Base-by-base conservation (phyloP, 2,888 invertebrate species). In the Ptychoptera contaminata region DNA sequence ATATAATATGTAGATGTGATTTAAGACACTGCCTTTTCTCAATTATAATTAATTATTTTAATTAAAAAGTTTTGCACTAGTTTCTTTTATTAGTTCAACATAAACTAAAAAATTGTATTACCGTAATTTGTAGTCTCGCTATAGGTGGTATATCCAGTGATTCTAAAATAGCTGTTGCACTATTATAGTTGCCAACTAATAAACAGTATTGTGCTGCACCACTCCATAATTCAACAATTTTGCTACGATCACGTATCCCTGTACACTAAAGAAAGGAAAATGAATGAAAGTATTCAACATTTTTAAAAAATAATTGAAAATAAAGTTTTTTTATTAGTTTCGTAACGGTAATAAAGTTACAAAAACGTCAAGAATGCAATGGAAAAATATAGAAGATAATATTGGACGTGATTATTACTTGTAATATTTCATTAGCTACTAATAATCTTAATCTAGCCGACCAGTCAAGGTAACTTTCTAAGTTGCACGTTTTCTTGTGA, bases 381-480 rank as follows among this genome's bases (percentile, higher is more conserved):
- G n/a, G n/a, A n/a, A n/a, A n/a, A n/a, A n/a, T n/a, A n/a, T n/a
- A n/a, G n/a, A n/a, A n/a, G n/a, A 23, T 23, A 23, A 23, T 23
- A 23, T 5, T 23, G 23, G 23, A 23, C 23, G 23, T 23, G 23
- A 23, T 44, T 53, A 56, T 57, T 55, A 65, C 65, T 61, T 62
- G 61, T 49, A 64, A 57, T 55, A 65, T 65, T 58, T 64, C 62
- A 51, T 65, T 65, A 54, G 63, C 63, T 50, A 63, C 64, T 55
- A 64, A 61, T 48, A 64, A 54, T 46, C 62, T 60, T 47, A 64
- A 51, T 54, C 62, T 62, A 55, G 61, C 58, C 51, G 64, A 61
- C 65, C 65, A 63, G 50, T 63, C 63, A 47, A 64, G 55, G 54
- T 65, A 65, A 47, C 60, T 63, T 58, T 65, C 63, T 56, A 65